These are phyloP conservation scores for Ceyx cyanopectus DNA, from an alignment of 2,113 vertebrate genomes.

Conservation along the genomic window DNA sequence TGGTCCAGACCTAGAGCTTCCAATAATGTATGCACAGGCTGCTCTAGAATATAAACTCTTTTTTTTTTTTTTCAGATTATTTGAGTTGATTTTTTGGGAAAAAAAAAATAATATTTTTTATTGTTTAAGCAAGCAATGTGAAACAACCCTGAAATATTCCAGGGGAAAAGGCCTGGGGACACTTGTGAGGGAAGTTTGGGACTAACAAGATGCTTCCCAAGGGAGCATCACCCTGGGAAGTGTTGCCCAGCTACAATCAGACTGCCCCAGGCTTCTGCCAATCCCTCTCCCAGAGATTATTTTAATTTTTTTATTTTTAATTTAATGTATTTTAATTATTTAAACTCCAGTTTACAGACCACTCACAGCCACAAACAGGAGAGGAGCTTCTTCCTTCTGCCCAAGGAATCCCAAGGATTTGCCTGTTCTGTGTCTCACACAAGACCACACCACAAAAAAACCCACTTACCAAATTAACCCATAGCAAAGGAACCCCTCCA, in stretches of 20 bases:
- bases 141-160: not conserved
- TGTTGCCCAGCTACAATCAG: not conserved
- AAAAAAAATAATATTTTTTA: not conserved
- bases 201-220: not conserved
- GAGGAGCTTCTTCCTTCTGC: not conserved
- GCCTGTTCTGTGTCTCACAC: not conserved
- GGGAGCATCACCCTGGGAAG: not conserved
- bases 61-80: not conserved
- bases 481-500: constrained; percentile 42
- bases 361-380: not conserved
- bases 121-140: not conserved
- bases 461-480: constrained; percentile 41
- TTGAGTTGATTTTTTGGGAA: not conserved
- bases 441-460: constrained; percentile 17
- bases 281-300: not conserved
- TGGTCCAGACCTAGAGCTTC: not conserved
- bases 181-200: not conserved
- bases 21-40: not conserved
- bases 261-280: not conserved
- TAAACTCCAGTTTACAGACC: too few relatives aligned
- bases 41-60: not conserved
- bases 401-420: not conserved
- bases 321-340: too few relatives aligned
- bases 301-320: too few relatives aligned
- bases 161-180: not conserved